Evolutionary conservation across 2,797 vertebrate genomes (phyloP), one percentile per base, ranked within the genome.

Genomic region (Selene dorsalis): DNA sequence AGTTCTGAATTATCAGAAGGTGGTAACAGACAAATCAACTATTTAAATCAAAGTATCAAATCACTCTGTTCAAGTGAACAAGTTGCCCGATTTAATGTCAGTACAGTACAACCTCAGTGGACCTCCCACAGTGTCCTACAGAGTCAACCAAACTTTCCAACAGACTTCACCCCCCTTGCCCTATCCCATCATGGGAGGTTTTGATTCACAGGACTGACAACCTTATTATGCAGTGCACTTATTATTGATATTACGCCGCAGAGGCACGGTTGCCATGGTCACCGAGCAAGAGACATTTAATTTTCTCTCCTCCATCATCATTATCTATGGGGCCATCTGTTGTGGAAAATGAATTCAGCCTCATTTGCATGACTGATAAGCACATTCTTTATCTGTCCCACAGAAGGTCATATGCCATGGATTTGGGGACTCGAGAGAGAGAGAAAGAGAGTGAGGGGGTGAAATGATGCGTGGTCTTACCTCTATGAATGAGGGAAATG

Each of bases 361-460:
- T 99, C 97, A 99, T 99, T 99, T 99, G 97, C 98, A 99, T 99
- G 97, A 98, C 97, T 99, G 97, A 99, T 99, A 99, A 99, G 98
- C 97, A 96, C 96, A 97, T 99, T 98, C 97, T 98, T 98, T 98
- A 98, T 99, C 98, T 98, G 96, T 98, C 97, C 97, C 97, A 97
- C 96, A 97, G 98, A 99, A 99, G 98, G 97, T 99, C 97, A 98
- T 99, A 97, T 99, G 97, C 97, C 96, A 96, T 95, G 96, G 96
- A 97, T 98, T 97, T 97, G 95, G 96, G 95, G 93, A 94, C 93
- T 92, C 92, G 94, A 94, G 93, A 92, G 95, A 89, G 91, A 63
- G 41, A 79, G 75, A 84, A 56, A 94, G 77, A 60, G 80, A 79
- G 78, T 13, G 79, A 77, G 76, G 75, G 77, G 89, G 88, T 82